Conservation (phyloP, 2,797 vertebrate species). For the Pachyuromys duprasi region DNA sequence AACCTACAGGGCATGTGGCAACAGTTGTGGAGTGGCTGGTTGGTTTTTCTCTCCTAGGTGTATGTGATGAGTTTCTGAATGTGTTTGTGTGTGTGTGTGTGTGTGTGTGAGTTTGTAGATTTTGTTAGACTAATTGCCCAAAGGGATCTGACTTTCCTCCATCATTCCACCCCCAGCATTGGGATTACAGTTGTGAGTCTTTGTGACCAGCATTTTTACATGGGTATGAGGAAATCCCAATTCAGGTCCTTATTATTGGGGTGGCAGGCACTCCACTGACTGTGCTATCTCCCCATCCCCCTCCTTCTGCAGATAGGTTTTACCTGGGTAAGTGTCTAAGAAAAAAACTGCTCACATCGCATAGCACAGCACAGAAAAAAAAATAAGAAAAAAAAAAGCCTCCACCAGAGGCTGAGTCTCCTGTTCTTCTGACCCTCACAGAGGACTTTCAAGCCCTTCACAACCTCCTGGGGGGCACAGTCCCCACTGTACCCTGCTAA, state of each 20-base stretch:
- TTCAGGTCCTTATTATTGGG: neutral
- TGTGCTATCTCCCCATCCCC: no score
- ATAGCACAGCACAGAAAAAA: neutral
- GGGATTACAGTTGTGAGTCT: neutral
- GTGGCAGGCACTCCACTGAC: neutral
- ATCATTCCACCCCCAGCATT: neutral
- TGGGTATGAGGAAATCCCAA: neutral
- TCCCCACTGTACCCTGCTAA: neutral
- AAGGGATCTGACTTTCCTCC: neutral
- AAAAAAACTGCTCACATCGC: neutral
- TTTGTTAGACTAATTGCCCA: neutral
- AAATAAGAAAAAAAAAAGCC: neutral
- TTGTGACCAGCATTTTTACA: neutral
- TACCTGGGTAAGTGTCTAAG: neutral
- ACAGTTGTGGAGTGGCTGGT: neutral
- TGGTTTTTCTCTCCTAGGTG: neutral
- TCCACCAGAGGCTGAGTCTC: neutral
- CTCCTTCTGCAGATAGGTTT: neutral
- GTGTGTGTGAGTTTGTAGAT: neutral
- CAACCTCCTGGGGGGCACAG: neutral
- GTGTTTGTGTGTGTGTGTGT: neutral
- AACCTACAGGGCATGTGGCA: neutral
- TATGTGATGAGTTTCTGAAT: neutral
- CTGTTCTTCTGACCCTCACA: neutral
- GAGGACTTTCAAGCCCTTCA: neutral